Percentiles rank a stretch among this genome's conserved stretches.
phyloP scores from a whole-genome alignment of 2,888 invertebrate species.

The Tachina grossa region DNA sequence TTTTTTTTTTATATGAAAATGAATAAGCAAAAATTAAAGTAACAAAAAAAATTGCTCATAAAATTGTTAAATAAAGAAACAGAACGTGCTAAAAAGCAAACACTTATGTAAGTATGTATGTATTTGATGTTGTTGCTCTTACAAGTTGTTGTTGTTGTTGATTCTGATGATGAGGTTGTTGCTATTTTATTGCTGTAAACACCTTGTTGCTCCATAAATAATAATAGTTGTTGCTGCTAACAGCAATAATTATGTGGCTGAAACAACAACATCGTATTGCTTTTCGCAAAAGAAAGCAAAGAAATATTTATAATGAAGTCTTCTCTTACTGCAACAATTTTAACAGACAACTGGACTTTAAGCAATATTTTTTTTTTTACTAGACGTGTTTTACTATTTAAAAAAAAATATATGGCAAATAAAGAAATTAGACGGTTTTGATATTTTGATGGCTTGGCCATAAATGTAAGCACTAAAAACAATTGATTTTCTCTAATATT shows the following conservation, averaged over 20 bases:
- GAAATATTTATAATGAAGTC: neutral
- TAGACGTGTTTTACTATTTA: neutral
- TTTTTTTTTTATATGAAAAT: constrained; percentile 4
- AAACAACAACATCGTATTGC: constrained; percentile 16
- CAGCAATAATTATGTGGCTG: constrained; percentile 41
- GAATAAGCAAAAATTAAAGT: constrained; percentile 15
- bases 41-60: constrained; percentile 19
- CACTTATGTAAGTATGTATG: no score
- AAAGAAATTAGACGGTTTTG: neutral
- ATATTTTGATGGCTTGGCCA: neutral
- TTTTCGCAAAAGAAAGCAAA: neutral
- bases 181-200: constrained; percentile 57
- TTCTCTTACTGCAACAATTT: constrained; percentile 29
- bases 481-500: no score
- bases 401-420: neutral
- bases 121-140: constrained; percentile 48
- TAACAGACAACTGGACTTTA: neutral
- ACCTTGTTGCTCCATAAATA: constrained; percentile 63
- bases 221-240: constrained; percentile 48
- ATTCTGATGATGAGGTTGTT: constrained; percentile 9
- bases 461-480: no score
- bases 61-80: constrained; percentile 9
- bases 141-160: neutral
- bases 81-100: constrained; percentile 65
- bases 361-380: constrained; percentile 5